These are phyloP conservation scores for Hirtodrosophila alboralis DNA, from an alignment of 2,888 invertebrate species.

Conservation along the genomic window DNA sequence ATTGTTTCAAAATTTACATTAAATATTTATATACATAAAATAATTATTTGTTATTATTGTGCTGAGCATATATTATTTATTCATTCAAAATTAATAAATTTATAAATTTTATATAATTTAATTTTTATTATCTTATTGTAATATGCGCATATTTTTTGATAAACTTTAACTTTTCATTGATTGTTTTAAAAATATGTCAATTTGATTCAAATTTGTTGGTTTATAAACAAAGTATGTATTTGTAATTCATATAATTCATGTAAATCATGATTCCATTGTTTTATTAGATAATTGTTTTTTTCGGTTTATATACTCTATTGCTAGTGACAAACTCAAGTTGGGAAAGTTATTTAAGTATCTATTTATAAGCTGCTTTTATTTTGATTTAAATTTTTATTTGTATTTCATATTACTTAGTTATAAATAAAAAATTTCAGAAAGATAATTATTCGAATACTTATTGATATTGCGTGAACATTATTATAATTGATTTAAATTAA, in stretches of 20 bases:
- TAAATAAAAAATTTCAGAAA: slow-evolving; percentile 43
- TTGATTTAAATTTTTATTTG: slow-evolving; percentile 22
- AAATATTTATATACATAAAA: slow-evolving; percentile 13
- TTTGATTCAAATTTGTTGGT: slow-evolving; percentile 37
- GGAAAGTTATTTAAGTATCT: slow-evolving; percentile 30
- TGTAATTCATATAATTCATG: slow-evolving; percentile 10
- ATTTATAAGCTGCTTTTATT: slow-evolving; percentile 51
- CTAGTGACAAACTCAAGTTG: slow-evolving; percentile 33
- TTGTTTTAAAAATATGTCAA: slow-evolving; percentile 23
- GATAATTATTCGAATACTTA: slow-evolving; percentile 27
- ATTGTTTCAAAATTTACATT: slow-evolving; percentile 20
- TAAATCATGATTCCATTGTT: slow-evolving; percentile 9
- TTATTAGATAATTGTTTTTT: slow-evolving; percentile 6
- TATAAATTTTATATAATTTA: slow-evolving; percentile 39
- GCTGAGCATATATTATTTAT: slow-evolving; percentile 48
- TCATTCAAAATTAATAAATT: slow-evolving; percentile 36
- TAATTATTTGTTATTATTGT: slow-evolving; percentile 36
- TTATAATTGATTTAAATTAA: slow-evolving; percentile 18
- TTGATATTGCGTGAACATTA: slow-evolving; percentile 28
- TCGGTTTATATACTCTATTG: slow-evolving; percentile 44
- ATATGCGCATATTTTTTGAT: slow-evolving; percentile 54
- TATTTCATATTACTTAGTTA: slow-evolving; percentile 32
- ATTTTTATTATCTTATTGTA: slow-evolving; percentile 47
- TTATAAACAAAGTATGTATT: slow-evolving; percentile 35
- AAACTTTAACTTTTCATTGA: slow-evolving; percentile 31